Evolutionary conservation across 2,797 vertebrate genomes (phyloP).

Genomic region (Syngnathus acus): DNA sequence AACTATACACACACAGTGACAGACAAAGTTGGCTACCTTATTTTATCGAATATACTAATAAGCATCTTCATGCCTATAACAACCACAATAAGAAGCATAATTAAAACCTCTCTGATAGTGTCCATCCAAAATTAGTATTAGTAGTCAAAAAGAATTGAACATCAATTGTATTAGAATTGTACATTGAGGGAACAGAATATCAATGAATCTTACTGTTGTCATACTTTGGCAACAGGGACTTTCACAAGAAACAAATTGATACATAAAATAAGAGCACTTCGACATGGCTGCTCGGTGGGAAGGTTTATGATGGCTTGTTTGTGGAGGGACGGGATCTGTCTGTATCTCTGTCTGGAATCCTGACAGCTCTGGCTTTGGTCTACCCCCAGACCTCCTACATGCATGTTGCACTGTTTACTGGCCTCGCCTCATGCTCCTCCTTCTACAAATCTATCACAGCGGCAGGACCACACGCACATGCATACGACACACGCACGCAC

Average conservation of each 20-base stretch:
- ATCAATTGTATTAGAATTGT: no score
- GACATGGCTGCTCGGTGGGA: constrained; percentile 29
- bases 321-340: constrained; percentile 53
- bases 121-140: background rate
- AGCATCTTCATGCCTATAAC: background rate
- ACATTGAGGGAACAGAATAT: no score
- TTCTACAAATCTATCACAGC: constrained; percentile 55
- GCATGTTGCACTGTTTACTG: constrained; percentile 61
- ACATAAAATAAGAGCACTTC: background rate
- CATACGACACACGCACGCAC: constrained; percentile 10
- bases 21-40: background rate
- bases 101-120: background rate
- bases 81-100: background rate
- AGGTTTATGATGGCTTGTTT: constrained; percentile 37
- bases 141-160: no score
- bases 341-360: constrained; percentile 54
- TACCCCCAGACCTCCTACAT: constrained; percentile 64
- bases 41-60: background rate
- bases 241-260: background rate
- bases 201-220: no score
- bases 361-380: constrained; percentile 66
- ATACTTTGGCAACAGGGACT: no score
- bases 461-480: constrained; percentile 58
- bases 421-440: constrained; percentile 46
- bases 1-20: background rate